A percentile compares a stretch with the other conserved stretches of the same genome.
phyloP scores from a whole-genome alignment of 2,797 vertebrate species.

The Thripadectes ignobilis region DNA sequence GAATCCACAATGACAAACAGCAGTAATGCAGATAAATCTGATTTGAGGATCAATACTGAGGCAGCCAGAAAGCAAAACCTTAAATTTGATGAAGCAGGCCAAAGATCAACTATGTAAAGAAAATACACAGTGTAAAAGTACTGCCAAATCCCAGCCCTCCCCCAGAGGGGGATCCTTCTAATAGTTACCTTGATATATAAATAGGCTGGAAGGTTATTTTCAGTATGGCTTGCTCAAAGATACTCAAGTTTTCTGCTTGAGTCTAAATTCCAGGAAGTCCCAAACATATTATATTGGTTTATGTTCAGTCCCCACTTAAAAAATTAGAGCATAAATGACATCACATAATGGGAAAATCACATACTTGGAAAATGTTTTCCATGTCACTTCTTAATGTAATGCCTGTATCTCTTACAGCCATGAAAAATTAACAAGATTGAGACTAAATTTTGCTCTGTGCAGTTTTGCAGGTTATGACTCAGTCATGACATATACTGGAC shows the following conservation, averaged over 20 bases:
- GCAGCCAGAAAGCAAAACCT: slow-evolving; percentile 80
- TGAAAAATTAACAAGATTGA: neutral
- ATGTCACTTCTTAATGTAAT: neutral
- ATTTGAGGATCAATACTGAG: slow-evolving; percentile 75
- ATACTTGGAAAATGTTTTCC: neutral
- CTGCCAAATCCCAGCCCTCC: neutral
- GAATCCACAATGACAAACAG: slow-evolving; percentile 64
- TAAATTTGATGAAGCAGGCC: slow-evolving; percentile 79
- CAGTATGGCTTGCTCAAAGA: neutral
- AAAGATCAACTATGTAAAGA: slow-evolving; percentile 79
- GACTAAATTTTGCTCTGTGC: neutral
- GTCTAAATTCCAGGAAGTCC: neutral
- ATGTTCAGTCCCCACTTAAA: neutral
- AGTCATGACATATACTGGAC: neutral
- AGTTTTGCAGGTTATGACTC: neutral
- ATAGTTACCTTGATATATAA: neutral
- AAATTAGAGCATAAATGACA: neutral
- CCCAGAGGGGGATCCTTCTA: neutral
- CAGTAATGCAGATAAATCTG: slow-evolving; percentile 44
- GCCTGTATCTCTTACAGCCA: neutral
- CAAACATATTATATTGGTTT: neutral
- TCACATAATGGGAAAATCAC: neutral
- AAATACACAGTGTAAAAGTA: neutral
- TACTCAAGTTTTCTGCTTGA: neutral
- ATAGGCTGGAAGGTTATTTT: neutral